Conservation (phyloP, 1,140 invertebrate genomes). For the Camponotus vicinus region DNA sequence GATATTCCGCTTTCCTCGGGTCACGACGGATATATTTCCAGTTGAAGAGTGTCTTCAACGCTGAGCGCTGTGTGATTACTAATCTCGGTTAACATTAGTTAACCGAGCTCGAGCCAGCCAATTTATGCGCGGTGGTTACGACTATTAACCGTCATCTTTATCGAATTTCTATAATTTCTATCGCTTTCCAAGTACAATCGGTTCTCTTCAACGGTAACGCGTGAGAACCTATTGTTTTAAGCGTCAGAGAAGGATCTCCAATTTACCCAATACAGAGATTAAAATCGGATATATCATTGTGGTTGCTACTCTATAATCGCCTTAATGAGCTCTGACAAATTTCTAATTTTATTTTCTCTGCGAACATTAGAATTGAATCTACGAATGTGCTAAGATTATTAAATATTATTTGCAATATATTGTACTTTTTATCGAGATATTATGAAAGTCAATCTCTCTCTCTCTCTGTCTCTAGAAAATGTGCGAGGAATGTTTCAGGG, state of each 20-base stretch:
- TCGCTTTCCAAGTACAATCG: background rate
- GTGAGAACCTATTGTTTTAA: background rate
- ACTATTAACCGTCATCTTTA: background rate
- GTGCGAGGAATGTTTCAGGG: background rate
- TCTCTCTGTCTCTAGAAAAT: background rate
- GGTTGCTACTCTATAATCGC: no score
- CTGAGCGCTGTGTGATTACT: background rate
- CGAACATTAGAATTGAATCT: no score
- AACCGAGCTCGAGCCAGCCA: background rate
- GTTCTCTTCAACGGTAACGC: background rate
- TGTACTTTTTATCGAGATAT: background rate
- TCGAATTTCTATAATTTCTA: slow-evolving; percentile 7
- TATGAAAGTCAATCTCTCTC: background rate
- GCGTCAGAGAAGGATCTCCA: background rate
- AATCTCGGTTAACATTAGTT: slow-evolving; percentile 10
- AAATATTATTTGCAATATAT: no score
- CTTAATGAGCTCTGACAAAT: no score
- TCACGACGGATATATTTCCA: slow-evolving; percentile 5
- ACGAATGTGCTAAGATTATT: no score
- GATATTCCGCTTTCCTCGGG: slow-evolving; percentile 39
- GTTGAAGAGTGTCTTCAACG: slow-evolving; percentile 11
- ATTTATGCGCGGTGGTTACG: slow-evolving; percentile 8
- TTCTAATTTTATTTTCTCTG: no score
- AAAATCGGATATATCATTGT: background rate
- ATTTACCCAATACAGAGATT: background rate